phyloP scores from a whole-genome alignment of 2,888 invertebrate genomes.

The Andrena praecox region DNA sequence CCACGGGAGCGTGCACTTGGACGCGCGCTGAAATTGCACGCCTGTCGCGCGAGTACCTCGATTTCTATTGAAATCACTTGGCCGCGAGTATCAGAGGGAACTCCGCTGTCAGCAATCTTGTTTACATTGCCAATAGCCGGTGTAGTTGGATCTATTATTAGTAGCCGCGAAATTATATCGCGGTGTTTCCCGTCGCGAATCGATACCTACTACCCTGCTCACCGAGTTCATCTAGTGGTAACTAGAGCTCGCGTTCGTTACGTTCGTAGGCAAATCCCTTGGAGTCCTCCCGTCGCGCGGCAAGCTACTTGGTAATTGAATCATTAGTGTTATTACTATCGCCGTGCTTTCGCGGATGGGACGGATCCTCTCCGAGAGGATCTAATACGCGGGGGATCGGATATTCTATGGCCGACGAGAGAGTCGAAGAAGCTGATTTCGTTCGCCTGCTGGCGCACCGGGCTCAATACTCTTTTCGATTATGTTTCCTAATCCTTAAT shows the following conservation, averaged over 20 bases:
- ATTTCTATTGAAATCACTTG: neutral
- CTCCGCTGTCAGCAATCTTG: neutral
- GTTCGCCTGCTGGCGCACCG: neutral
- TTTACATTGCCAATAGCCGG: slow-evolving; percentile 8
- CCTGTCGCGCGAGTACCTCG: neutral
- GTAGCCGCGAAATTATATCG: neutral
- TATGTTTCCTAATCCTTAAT: slow-evolving; percentile 22
- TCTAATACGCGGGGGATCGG: too few relatives aligned
- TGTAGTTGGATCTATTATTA: slow-evolving; percentile 11
- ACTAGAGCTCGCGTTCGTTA: too few relatives aligned
- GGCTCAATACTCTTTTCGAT: slow-evolving; percentile 11
- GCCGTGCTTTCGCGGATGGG: too few relatives aligned
- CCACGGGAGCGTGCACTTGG: slow-evolving; percentile 21
- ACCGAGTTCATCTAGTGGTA: too few relatives aligned
- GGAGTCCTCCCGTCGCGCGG: too few relatives aligned
- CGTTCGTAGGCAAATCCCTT: too few relatives aligned
- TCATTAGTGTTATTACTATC: too few relatives aligned
- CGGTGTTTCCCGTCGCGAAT: neutral
- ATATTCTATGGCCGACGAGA: slow-evolving; percentile 7
- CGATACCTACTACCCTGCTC: too few relatives aligned
- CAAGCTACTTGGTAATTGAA: too few relatives aligned
- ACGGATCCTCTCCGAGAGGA: too few relatives aligned
- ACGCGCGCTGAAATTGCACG: slow-evolving; percentile 26
- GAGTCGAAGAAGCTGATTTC: slow-evolving; percentile 7
- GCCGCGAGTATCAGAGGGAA: too few relatives aligned